Conservation (phyloP, 2,888 invertebrate species). For the Cybosia mesomella region DNA sequence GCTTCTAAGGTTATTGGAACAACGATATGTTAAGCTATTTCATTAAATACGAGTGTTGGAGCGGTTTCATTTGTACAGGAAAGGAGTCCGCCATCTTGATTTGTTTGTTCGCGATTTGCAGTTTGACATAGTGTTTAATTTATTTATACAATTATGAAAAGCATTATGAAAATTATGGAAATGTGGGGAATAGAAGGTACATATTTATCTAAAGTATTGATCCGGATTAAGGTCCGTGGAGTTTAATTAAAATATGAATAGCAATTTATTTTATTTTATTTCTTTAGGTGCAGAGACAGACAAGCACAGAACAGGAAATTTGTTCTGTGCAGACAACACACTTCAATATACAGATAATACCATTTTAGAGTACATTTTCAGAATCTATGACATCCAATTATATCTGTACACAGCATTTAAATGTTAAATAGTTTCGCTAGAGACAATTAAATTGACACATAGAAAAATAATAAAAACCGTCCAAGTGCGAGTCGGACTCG, state of each 20-base stretch:
- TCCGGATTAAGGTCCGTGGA: not conserved
- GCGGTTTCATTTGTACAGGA: constrained; percentile 18
- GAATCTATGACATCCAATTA: too few species aligned
- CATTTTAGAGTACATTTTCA: too few species aligned
- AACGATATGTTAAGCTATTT: constrained; percentile 24
- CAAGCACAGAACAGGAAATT: too few species aligned
- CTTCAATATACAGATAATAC: too few species aligned
- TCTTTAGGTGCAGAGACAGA: too few species aligned
- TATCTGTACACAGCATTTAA: too few species aligned
- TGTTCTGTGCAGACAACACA: too few species aligned
- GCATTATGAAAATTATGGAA: not conserved
- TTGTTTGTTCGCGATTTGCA: not conserved
- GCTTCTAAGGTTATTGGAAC: constrained; percentile 28
- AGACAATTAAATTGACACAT: too few species aligned
- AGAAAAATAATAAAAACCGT: too few species aligned
- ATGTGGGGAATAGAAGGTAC: not conserved
- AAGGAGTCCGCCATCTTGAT: not conserved
- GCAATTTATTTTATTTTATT: too few species aligned
- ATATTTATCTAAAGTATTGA: not conserved
- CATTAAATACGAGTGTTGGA: constrained; percentile 26
- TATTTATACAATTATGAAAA: not conserved
- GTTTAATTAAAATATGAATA: not conserved
- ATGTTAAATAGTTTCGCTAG: too few species aligned
- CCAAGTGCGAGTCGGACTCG: too few species aligned
- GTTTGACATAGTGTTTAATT: not conserved